A percentile compares a stretch with the other conserved stretches of the same genome.
Conservation (phyloP, 2,888 invertebrate species). For the Deilephila elpenor region DNA sequence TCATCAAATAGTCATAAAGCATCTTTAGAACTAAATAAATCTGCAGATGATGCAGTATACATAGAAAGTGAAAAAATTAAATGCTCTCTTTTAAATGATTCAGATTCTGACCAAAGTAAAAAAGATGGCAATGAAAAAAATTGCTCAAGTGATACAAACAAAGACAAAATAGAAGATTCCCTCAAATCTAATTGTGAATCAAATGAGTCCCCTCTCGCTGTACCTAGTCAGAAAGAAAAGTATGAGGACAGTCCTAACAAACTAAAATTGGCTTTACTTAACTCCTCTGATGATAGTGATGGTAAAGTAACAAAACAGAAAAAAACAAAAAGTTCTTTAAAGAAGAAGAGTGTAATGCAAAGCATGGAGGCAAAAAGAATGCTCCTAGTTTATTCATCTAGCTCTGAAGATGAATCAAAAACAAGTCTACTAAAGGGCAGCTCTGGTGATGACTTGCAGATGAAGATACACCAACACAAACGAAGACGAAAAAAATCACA, state of each 20-base stretch:
- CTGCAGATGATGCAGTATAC: conserved; percentile 16
- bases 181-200: conserved; percentile 10
- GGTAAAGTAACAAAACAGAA: conserved; percentile 39
- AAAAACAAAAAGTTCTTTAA: conserved; percentile 46
- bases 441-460: not conserved
- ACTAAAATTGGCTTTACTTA: conserved; percentile 45
- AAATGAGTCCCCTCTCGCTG: conserved; percentile 28
- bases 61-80: conserved; percentile 30
- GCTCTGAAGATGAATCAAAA: conserved; percentile 71
- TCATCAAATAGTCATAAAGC: not conserved
- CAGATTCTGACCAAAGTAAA: conserved; percentile 29
- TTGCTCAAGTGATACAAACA: not conserved
- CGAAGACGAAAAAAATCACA: conserved; percentile 32
- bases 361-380: conserved; percentile 70
- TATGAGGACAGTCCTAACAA: conserved; percentile 36
- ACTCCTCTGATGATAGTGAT: conserved; percentile 49
- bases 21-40: not conserved
- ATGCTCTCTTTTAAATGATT: conserved; percentile 34
- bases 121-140: not conserved
- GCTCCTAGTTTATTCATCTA: conserved; percentile 66
- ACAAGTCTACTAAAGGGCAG: conserved; percentile 39
- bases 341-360: conserved; percentile 63
- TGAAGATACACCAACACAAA: conserved; percentile 33
- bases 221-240: conserved; percentile 2
- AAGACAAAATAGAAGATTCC: too few relatives aligned